A percentile compares a stretch with the other conserved stretches of the same genome.
phyloP scores from a whole-genome alignment of 2,888 invertebrate species.

The Aphrophora alni region DNA sequence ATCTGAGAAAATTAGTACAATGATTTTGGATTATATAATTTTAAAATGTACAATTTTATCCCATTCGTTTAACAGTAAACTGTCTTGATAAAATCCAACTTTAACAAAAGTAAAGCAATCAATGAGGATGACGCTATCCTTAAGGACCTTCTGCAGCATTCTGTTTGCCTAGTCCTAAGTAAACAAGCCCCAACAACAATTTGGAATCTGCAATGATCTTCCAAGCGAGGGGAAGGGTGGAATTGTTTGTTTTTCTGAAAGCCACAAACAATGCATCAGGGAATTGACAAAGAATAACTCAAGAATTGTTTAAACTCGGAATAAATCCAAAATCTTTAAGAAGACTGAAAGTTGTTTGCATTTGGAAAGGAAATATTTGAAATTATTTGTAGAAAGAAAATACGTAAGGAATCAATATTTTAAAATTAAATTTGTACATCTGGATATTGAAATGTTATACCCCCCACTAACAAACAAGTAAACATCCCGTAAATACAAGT shows the following conservation, averaged over 20 bases:
- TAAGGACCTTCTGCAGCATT: neutral
- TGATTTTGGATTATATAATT: too few species aligned
- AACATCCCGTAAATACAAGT: neutral
- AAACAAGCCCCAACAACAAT: conserved; percentile 1
- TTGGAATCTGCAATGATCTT: neutral
- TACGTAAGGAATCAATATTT: too few species aligned
- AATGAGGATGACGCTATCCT: neutral
- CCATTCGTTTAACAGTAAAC: too few species aligned
- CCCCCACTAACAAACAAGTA: neutral
- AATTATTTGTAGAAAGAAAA: too few species aligned
- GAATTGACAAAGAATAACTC: neutral
- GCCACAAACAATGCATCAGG: neutral
- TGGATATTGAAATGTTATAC: too few species aligned
- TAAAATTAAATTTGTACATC: neutral
- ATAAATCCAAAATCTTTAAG: too few species aligned
- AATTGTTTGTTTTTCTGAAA: neutral
- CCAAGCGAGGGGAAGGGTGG: neutral
- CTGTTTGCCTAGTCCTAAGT: conserved; percentile 5
- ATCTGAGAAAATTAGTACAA: too few species aligned
- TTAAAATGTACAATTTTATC: too few species aligned
- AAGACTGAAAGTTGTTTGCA: too few species aligned
- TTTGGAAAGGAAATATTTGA: too few species aligned
- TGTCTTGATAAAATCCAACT: too few species aligned
- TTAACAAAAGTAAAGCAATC: too few species aligned
- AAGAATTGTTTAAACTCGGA: neutral